Percentiles rank a stretch among this genome's conserved stretches.
phyloP scores from a whole-genome alignment of 2,888 invertebrate genomes.

The Pristionchus mayeri region DNA sequence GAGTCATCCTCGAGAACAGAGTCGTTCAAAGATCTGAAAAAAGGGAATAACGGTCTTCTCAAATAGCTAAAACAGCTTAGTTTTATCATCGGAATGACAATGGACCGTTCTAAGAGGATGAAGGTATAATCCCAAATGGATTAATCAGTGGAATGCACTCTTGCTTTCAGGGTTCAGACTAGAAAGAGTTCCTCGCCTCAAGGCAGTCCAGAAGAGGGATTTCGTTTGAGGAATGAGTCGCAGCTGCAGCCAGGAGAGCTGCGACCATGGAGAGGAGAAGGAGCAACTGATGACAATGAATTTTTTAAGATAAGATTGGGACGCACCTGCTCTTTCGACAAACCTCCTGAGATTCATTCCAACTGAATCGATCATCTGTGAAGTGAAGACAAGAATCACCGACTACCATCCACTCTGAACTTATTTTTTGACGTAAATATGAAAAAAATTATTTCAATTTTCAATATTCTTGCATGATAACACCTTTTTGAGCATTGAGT shows the following conservation, averaged over 20 bases:
- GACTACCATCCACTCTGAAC: neutral
- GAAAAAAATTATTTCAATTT: no score
- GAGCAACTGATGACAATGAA: neutral
- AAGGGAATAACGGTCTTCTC: neutral
- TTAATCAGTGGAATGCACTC: neutral
- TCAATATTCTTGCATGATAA: no score
- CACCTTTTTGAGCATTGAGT: neutral
- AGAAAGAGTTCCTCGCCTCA: neutral
- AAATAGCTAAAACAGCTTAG: neutral
- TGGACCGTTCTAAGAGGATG: neutral
- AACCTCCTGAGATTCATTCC: neutral
- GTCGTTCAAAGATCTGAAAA: neutral
- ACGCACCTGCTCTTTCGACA: neutral
- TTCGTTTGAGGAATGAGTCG: slow-evolving; percentile 2
- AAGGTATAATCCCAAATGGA: neutral
- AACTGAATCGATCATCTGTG: neutral
- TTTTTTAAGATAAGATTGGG: no score
- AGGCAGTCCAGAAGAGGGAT: neutral
- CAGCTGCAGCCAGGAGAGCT: neutral
- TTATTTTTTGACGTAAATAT: neutral
- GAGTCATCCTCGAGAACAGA: neutral
- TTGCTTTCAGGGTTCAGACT: neutral
- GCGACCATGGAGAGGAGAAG: neutral
- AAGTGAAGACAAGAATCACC: neutral
- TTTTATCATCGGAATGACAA: neutral